phyloP scores from a whole-genome alignment of 2,113 vertebrate genomes.

The Thamnophis sirtalis region DNA sequence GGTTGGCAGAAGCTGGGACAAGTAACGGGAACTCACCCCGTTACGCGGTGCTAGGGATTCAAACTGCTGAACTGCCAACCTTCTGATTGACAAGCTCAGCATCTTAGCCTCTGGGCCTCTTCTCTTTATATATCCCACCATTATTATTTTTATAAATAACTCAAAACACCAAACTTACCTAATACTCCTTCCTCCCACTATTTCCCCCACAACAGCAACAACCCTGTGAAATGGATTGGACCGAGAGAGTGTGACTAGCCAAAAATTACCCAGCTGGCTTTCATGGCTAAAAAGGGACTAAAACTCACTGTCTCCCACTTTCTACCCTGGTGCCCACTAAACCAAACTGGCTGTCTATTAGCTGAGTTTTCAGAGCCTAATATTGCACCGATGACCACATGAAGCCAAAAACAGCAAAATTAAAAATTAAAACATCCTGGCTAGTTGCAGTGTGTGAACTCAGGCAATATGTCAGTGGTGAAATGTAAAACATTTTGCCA shows the following conservation, averaged over 20 bases:
- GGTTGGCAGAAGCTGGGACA: too few species aligned
- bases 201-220: neutral
- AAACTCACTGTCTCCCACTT: neutral
- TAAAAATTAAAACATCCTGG: neutral
- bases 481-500: too few species aligned
- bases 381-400: neutral
- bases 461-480: neutral
- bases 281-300: neutral
- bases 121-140: neutral
- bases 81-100: too few species aligned
- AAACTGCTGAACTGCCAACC: too few species aligned
- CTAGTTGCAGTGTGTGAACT: neutral
- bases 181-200: neutral
- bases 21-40: too few species aligned
- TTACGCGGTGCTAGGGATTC: too few species aligned
- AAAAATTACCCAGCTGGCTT: neutral
- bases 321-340: neutral
- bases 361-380: neutral
- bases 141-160: neutral
- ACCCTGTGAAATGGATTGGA: neutral
- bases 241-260: neutral
- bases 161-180: neutral
- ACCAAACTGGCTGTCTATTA: neutral
- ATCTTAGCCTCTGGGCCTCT: too few species aligned
- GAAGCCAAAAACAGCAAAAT: neutral